phyloP scores from a whole-genome alignment of 2,888 invertebrate species.

The Mystacides longicornis region DNA sequence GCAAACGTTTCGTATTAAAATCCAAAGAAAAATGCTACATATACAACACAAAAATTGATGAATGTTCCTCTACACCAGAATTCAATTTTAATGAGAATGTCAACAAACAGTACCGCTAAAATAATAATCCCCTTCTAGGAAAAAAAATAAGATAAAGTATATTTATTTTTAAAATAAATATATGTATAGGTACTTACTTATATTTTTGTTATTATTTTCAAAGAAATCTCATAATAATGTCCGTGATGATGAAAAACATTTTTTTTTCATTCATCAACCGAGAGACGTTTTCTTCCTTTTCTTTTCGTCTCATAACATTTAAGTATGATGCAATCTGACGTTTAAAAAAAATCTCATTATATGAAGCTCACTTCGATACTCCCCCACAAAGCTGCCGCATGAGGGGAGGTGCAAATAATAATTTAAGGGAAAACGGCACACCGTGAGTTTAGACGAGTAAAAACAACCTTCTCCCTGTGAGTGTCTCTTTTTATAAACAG shows the following conservation, averaged over 20 bases:
- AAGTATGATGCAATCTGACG: conserved; percentile 26
- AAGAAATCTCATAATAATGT: not conserved
- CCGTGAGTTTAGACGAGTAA: conserved; percentile 12
- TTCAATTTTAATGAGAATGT: too few species aligned
- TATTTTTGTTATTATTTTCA: too few species aligned
- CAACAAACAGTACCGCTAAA: too few species aligned
- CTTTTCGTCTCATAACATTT: conserved; percentile 16
- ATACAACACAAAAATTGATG: too few species aligned
- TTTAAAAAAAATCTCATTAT: conserved; percentile 26
- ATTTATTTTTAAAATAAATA: too few species aligned
- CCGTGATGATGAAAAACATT: not conserved
- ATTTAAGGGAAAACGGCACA: conserved; percentile 3
- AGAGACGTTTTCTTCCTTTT: conserved; percentile 3
- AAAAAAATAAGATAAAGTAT: too few species aligned
- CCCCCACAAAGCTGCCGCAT: not conserved
- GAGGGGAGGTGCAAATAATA: not conserved
- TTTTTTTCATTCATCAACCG: not conserved
- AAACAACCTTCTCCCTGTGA: conserved; percentile 23
- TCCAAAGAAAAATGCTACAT: too few species aligned
- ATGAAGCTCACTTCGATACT: conserved; percentile 21
- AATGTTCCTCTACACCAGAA: too few species aligned
- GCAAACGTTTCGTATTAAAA: too few species aligned
- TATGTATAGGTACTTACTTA: too few species aligned
- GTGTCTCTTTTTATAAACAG: conserved; percentile 13
- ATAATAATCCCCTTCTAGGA: too few species aligned